Evolutionary conservation across 2,888 invertebrate species (phyloP).

Genomic region (Agrilus biguttatus): DNA sequence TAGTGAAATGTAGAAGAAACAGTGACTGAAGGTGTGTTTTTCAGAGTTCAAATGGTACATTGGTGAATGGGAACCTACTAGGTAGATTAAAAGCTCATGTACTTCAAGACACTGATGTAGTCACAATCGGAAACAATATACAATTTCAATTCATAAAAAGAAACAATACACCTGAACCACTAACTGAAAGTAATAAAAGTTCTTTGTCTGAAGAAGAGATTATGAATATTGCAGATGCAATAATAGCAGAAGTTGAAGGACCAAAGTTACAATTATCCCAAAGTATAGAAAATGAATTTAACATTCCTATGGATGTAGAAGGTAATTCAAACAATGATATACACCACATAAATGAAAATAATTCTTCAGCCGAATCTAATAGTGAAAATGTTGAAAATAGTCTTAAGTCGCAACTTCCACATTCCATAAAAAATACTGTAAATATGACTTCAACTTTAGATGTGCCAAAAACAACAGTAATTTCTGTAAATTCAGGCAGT

Average conservation of each 20-base stretch:
- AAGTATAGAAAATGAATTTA: too few species aligned
- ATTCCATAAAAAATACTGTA: too few species aligned
- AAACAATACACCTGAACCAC: too few species aligned
- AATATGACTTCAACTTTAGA: too few species aligned
- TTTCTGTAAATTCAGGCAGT: too few species aligned
- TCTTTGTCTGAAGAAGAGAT: constrained; percentile 1
- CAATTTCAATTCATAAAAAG: background rate
- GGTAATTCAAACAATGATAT: too few species aligned
- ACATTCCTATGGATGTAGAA: too few species aligned
- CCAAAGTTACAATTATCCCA: too few species aligned
- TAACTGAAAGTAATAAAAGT: background rate
- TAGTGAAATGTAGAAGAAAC: too few species aligned
- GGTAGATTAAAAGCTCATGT: constrained; percentile 23
- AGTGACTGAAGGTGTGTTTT: constrained; percentile 3
- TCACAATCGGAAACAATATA: background rate
- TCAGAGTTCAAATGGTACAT: constrained; percentile 44
- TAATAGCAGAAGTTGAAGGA: background rate
- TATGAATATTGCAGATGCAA: background rate
- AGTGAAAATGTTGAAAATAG: background rate
- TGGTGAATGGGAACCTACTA: constrained; percentile 32
- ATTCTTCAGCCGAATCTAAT: background rate
- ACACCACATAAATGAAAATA: too few species aligned
- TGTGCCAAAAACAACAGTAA: too few species aligned
- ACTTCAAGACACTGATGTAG: constrained; percentile 30
- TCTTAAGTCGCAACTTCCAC: background rate